Conservation (phyloP, 2,888 invertebrate species). For the Lamellibrachia columna region DNA sequence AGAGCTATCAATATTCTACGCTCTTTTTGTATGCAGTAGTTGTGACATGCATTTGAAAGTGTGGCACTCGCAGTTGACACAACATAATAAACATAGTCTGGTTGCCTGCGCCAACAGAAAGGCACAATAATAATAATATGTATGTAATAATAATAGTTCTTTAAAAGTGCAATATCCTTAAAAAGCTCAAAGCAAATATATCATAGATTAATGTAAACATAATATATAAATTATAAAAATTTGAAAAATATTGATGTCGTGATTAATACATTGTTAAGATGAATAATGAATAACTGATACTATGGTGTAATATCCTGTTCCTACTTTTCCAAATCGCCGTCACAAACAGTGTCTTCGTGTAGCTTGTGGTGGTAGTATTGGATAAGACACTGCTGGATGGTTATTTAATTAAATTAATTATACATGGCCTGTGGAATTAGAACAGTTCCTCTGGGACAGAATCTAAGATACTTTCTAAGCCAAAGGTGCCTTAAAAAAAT, state of each 20-base stretch:
- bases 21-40: too few relatives aligned
- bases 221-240: neutral
- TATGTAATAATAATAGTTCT: too few relatives aligned
- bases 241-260: neutral
- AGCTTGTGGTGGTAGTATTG: neutral
- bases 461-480: slow-evolving; percentile 6
- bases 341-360: neutral
- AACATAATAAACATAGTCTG: too few relatives aligned
- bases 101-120: too few relatives aligned
- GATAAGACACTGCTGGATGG: neutral
- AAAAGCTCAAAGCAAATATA: too few relatives aligned
- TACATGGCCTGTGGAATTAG: slow-evolving; percentile 3
- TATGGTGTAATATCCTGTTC: neutral
- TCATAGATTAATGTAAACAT: too few relatives aligned
- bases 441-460: neutral
- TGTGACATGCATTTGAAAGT: too few relatives aligned
- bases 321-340: neutral
- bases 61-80: too few relatives aligned
- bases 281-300: neutral
- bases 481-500: slow-evolving; percentile 1
- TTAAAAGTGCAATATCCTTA: too few relatives aligned
- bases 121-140: too few relatives aligned
- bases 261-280: neutral
- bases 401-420: slow-evolving; percentile 12
- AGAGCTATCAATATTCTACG: too few relatives aligned